phyloP scores from a whole-genome alignment of 2,113 vertebrate species.

The Rhodinocichla rosea region DNA sequence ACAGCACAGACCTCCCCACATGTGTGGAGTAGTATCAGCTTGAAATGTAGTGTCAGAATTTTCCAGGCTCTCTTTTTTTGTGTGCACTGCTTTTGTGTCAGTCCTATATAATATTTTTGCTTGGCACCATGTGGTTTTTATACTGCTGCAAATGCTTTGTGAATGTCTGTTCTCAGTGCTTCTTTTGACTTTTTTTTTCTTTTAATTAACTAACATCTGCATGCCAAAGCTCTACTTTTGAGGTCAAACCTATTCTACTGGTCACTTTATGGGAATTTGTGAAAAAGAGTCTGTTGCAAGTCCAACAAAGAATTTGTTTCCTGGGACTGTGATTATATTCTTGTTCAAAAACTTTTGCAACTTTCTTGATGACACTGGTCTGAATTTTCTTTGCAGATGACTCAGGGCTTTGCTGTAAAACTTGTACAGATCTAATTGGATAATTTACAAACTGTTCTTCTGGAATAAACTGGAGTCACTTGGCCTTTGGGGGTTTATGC shows the following conservation, averaged over 20 bases:
- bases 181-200: neutral
- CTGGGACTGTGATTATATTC: neutral
- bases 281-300: neutral
- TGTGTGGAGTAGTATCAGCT: neutral
- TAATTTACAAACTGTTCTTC: conserved; percentile 15
- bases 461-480: neutral
- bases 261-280: neutral
- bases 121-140: neutral
- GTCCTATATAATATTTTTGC: neutral
- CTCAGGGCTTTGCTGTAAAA: neutral
- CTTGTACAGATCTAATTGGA: neutral
- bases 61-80: neutral
- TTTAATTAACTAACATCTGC: neutral
- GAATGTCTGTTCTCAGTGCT: neutral
- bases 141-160: neutral
- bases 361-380: neutral
- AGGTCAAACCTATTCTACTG: neutral
- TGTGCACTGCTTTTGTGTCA: neutral
- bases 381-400: conserved; percentile 11
- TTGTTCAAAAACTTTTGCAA: neutral
- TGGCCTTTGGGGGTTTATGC: neutral
- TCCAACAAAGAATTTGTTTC: neutral
- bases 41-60: neutral
- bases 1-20: neutral
- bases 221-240: neutral